Percentiles rank a stretch among this genome's conserved stretches.
Evolutionary conservation across 2,888 invertebrate species (phyloP).

Genomic region (Ceraclea dissimilis): DNA sequence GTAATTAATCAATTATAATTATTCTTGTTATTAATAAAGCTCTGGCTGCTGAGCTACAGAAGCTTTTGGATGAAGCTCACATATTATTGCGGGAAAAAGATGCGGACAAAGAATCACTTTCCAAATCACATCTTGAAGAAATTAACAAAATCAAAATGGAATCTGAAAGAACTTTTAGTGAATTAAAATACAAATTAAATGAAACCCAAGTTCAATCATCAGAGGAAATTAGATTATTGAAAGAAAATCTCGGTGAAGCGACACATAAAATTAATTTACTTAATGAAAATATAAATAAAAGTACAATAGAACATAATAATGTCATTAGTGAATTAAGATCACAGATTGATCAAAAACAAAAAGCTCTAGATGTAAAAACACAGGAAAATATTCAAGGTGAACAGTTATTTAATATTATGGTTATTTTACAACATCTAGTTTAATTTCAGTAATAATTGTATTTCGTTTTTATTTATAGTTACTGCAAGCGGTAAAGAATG

Average conservation of each 20-base stretch:
- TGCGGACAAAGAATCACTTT: conserved; percentile 44
- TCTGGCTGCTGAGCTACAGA: conserved; percentile 45
- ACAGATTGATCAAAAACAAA: conserved; percentile 43
- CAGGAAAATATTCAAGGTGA: conserved; percentile 49
- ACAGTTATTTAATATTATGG: neutral
- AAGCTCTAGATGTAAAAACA: conserved; percentile 45
- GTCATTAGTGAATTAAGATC: conserved; percentile 43
- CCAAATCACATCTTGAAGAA: conserved; percentile 47
- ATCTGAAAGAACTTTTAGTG: conserved; percentile 45
- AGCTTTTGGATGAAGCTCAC: conserved; percentile 46
- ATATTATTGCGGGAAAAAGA: conserved; percentile 47
- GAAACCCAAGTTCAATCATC: conserved; percentile 57
- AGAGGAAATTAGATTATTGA: conserved; percentile 49
- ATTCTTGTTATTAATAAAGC: conserved; percentile 32
- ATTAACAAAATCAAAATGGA: conserved; percentile 41
- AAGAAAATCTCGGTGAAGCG: conserved; percentile 46
- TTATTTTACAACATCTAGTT: neutral
- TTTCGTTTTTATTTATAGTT: conserved; percentile 35
- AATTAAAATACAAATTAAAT: conserved; percentile 56
- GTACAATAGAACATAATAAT: conserved; percentile 44
- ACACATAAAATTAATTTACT: conserved; percentile 44
- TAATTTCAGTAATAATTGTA: neutral
- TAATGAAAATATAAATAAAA: conserved; percentile 43
- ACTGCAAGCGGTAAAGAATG: conserved; percentile 43
- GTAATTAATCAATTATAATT: no score